Percentiles rank a stretch among this genome's conserved stretches.
Conservation (phyloP, 2,888 invertebrate species). For the Petrolisthes cinctipes region DNA sequence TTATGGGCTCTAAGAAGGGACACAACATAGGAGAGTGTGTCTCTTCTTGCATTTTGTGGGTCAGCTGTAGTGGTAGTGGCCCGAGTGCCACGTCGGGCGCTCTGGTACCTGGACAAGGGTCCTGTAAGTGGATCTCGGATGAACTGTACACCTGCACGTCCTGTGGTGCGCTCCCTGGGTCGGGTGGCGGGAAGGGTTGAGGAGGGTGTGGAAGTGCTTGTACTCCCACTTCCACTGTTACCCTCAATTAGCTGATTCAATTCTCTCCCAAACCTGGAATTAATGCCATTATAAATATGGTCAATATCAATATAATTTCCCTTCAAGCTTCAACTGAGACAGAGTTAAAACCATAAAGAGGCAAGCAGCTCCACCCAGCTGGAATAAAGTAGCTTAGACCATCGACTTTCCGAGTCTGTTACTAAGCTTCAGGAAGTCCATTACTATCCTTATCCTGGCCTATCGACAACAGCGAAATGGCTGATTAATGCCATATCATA, state of each 20-base stretch:
- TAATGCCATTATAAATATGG: neutral
- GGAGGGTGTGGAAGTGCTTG: constrained; percentile 11
- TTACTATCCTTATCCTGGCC: too few relatives aligned
- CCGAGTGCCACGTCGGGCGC: constrained; percentile 52
- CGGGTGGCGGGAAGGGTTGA: constrained; percentile 20
- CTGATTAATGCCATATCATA: too few relatives aligned
- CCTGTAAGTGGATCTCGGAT: constrained; percentile 55
- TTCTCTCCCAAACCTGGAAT: constrained; percentile 60
- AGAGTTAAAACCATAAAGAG: too few relatives aligned
- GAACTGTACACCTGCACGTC: constrained; percentile 59
- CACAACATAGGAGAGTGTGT: constrained; percentile 94
- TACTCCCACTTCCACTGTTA: constrained; percentile 21
- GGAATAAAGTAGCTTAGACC: neutral
- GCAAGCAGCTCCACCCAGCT: neutral
- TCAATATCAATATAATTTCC: too few relatives aligned
- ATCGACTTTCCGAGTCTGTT: neutral
- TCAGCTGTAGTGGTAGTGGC: constrained; percentile 54
- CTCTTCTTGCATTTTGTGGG: constrained; percentile 81
- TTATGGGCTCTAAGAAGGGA: constrained; percentile 96
- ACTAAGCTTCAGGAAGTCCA: too few relatives aligned
- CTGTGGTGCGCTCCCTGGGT: constrained; percentile 47
- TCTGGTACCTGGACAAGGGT: constrained; percentile 58
- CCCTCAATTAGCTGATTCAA: constrained; percentile 62
- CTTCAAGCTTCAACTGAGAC: too few relatives aligned
- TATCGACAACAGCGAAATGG: too few relatives aligned